These are phyloP conservation scores for Drosophila pandora DNA, from an alignment of 1,140 invertebrate genomes.

Conservation along the genomic window DNA sequence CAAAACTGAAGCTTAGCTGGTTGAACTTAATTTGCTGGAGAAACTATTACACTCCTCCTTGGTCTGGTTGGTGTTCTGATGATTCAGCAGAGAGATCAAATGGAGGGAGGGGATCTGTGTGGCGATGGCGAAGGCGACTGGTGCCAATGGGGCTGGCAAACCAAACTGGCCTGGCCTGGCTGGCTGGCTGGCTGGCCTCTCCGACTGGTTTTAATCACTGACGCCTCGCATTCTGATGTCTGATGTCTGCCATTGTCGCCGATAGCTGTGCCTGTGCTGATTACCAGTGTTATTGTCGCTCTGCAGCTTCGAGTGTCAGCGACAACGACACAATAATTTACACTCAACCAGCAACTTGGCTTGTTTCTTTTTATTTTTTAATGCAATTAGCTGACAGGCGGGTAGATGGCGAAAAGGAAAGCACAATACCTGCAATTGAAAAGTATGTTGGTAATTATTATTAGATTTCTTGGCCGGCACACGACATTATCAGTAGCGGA, in stretches of 20 bases:
- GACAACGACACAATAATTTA: conserved; percentile 60
- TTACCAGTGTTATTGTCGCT: conserved; percentile 44
- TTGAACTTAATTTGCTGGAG: conserved; percentile 28
- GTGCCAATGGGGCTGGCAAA: conserved; percentile 66
- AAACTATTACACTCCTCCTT: conserved; percentile 20
- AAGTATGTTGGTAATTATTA: conserved; percentile 43
- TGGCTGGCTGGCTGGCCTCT: conserved; percentile 31
- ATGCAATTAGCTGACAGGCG: conserved; percentile 68
- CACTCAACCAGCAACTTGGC: conserved; percentile 26
- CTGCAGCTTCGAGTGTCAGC: conserved; percentile 42
- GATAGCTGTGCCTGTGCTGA: conserved; percentile 41
- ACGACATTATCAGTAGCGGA: neutral
- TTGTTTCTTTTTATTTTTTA: conserved; percentile 44
- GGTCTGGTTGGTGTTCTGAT: conserved; percentile 11
- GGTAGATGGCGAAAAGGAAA: conserved; percentile 53
- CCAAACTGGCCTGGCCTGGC: conserved; percentile 38
- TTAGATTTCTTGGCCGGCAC: conserved; percentile 8
- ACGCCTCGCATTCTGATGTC: conserved; percentile 70
- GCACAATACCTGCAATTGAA: conserved; percentile 70
- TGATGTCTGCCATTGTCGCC: conserved; percentile 73
- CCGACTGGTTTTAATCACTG: conserved; percentile 80
- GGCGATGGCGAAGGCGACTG: conserved; percentile 25
- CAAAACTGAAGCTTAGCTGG: neutral
- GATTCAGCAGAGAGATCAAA: conserved; percentile 28
- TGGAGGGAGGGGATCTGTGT: neutral